phyloP scores from a whole-genome alignment of 1,140 invertebrate species.

The Araneus ventricosus region DNA sequence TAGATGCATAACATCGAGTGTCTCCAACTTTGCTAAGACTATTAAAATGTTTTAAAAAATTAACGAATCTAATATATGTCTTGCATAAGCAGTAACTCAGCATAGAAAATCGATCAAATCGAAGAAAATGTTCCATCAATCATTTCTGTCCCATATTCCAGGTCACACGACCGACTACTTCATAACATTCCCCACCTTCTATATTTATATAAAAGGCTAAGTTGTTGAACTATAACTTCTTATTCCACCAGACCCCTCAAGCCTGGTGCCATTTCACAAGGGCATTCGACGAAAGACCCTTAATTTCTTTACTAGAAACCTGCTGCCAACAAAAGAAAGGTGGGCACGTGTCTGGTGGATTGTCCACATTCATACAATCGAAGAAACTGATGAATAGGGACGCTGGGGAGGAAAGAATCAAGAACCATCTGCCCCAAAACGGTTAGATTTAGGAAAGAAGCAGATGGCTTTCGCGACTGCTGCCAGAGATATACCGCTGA shows the following conservation, averaged over 20 bases:
- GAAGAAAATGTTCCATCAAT: not conserved
- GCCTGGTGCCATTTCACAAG: not conserved
- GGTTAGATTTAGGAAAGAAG: not conserved
- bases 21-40: too few relatives aligned
- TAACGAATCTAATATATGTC: too few relatives aligned
- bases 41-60: too few relatives aligned
- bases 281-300: not conserved
- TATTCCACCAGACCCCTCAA: not conserved
- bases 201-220: not conserved
- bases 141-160: not conserved
- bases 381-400: not conserved
- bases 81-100: too few relatives aligned
- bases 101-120: not conserved
- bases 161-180: not conserved
- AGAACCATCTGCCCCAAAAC: not conserved
- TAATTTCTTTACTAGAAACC: conserved; percentile 9
- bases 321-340: not conserved
- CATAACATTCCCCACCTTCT: not conserved
- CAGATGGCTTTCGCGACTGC: conserved; percentile 7
- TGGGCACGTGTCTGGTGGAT: conserved; percentile 19
- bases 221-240: not conserved
- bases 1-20: too few relatives aligned
- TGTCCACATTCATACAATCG: not conserved
- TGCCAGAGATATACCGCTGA: conserved; percentile 21
- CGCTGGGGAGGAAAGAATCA: not conserved